A percentile compares a stretch with the other conserved stretches of the same genome.
Evolutionary conservation across 2,113 vertebrate genomes (phyloP).

Genomic region (Caracal caracal): DNA sequence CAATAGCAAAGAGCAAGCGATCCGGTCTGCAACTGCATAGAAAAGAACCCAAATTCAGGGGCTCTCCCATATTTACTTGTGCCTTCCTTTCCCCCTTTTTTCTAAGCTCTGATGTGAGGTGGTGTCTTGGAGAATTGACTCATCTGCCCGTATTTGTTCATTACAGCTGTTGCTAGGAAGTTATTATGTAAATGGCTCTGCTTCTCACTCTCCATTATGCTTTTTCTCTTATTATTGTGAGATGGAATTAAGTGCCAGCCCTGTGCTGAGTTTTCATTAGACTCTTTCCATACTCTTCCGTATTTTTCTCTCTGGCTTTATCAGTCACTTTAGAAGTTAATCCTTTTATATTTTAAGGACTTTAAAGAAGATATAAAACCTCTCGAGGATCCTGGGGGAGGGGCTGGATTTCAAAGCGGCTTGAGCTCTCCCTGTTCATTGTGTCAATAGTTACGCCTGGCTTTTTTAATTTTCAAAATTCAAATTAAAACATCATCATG

Average conservation of each 20-base stretch:
- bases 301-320: conserved; percentile 12
- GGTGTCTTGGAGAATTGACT: not conserved
- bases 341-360: conserved; percentile 46
- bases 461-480: conserved; percentile 60
- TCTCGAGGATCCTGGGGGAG: not conserved
- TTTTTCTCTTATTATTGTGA: not conserved
- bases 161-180: conserved; percentile 19
- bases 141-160: not conserved
- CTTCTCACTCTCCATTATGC: not conserved
- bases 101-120: not conserved
- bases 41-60: not conserved
- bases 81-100: not conserved
- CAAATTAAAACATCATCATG: conserved; percentile 50
- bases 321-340: conserved; percentile 36
- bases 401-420: not conserved
- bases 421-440: not conserved
- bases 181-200: not conserved
- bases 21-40: not conserved
- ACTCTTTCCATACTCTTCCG: not conserved
- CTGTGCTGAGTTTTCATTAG: not conserved
- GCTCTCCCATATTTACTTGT: not conserved
- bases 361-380: conserved; percentile 15
- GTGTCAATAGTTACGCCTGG: not conserved
- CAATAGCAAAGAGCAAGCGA: not conserved
- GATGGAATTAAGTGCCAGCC: not conserved